Evolutionary conservation across 2,797 vertebrate genomes (phyloP).

Genomic region (Spatula versicolor): DNA sequence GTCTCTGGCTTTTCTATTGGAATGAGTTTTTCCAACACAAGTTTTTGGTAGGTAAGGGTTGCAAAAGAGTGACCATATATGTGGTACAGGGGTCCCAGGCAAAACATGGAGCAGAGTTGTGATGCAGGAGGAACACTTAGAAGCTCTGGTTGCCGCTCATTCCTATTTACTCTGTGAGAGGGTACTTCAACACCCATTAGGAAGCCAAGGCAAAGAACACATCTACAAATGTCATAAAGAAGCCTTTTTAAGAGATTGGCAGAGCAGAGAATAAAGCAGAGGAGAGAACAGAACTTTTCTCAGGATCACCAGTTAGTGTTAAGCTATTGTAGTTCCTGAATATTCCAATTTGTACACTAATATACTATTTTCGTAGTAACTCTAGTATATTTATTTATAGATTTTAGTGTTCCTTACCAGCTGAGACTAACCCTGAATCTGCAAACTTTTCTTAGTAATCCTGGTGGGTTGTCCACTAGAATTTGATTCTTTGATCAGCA

Average conservation of each 20-base stretch:
- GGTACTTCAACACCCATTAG: not conserved
- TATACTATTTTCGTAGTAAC: not conserved
- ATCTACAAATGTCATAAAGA: not conserved
- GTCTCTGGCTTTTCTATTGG: not conserved
- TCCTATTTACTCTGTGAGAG: not conserved
- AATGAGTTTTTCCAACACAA: not conserved
- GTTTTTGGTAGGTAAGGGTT: not conserved
- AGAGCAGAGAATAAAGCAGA: not conserved
- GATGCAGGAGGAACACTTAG: not conserved
- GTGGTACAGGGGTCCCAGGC: not conserved
- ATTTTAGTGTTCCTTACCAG: not conserved
- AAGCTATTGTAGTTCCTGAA: not conserved
- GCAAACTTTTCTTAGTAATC: not conserved
- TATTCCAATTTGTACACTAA: not conserved
- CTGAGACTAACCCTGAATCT: not conserved
- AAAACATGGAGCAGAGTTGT: accelerated
- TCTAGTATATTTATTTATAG: not conserved
- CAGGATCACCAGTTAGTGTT: not conserved
- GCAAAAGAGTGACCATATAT: not conserved
- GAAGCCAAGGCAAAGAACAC: not conserved
- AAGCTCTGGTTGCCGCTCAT: not conserved
- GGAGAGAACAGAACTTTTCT: not conserved
- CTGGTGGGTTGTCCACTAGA: not conserved
- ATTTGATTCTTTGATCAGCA: not conserved
- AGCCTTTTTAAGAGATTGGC: not conserved